Evolutionary conservation across 2,888 invertebrate species (phyloP), one percentile per base, ranked within the genome.

Genomic region (Tinea pellionella): DNA sequence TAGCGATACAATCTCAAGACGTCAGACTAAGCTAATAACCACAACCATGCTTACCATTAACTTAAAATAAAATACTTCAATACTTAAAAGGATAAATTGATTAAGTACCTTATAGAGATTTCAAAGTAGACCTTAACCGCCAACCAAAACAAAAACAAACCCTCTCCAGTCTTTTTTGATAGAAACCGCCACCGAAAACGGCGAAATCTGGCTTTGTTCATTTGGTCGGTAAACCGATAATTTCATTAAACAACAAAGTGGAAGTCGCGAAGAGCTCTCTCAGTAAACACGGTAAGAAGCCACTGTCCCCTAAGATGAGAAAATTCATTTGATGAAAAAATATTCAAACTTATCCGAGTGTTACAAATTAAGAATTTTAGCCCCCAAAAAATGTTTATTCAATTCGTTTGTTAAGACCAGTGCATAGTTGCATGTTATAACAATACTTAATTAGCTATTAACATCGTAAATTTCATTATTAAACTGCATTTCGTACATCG

Each of bases 181-280:
- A 80, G 77, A 72, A 70, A 69, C 73, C 71, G 76, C 56, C 55
- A 78, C 19, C 61, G 61, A 42, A 61, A 61, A 41, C 78, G 77
- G 77, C 77, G 78, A 83, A 84, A 87, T 85, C 84, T 82, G 80
- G 84, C 87, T 86, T 87, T 87, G 86, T 87, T 86, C 86, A 86
- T 86, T 86, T 86, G 79, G 80, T 85, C 78, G 81, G 85, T 85
- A 87, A 87, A 87, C 87, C 87, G 87, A 86, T 87, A 87, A 87
- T 86, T 87, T 86, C 82, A 86, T 87, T 87, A 87, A 84, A 85
- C 86, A 86, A 86, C 85, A 85, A 86, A 86, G 85, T 85, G 82
- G 82, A 78, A 78, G 79, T 79, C 77, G 73, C 71, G 24, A 24
- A 68, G 74, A 75, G 69, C 74, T 76, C 75, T 74, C 73, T 76